These are phyloP conservation scores for Cyprinodon brontotheroides DNA, from an alignment of 2,113 vertebrate genomes.

Conservation along the genomic window DNA sequence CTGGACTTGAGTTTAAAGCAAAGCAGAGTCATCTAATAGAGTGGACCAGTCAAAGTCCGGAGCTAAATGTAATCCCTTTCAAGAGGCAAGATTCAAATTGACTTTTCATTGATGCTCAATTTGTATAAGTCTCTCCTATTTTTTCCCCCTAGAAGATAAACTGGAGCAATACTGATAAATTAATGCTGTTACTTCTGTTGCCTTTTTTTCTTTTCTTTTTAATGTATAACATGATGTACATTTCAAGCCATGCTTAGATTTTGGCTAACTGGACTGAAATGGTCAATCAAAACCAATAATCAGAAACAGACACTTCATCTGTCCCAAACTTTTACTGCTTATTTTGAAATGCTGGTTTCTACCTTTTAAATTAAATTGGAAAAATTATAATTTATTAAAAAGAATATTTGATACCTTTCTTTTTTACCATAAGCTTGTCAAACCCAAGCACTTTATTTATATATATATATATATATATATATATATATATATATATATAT, in stretches of 20 bases:
- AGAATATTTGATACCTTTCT: background rate
- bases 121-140: background rate
- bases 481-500: too few relatives aligned
- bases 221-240: background rate
- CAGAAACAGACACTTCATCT: background rate
- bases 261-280: background rate
- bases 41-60: background rate
- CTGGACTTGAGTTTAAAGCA: too few relatives aligned
- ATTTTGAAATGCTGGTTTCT: background rate
- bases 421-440: background rate
- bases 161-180: background rate
- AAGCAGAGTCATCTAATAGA: too few relatives aligned
- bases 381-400: background rate
- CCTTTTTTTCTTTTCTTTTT: background rate
- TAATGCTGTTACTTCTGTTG: background rate
- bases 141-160: background rate
- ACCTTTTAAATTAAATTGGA: background rate
- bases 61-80: background rate
- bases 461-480: too few relatives aligned
- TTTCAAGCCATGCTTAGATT: background rate
- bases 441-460: background rate
- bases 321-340: background rate
- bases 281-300: background rate
- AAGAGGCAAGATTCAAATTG: background rate
- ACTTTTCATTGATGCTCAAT: background rate